Conservation (phyloP, 2,888 invertebrate species). For the Boloria euphrosyne region DNA sequence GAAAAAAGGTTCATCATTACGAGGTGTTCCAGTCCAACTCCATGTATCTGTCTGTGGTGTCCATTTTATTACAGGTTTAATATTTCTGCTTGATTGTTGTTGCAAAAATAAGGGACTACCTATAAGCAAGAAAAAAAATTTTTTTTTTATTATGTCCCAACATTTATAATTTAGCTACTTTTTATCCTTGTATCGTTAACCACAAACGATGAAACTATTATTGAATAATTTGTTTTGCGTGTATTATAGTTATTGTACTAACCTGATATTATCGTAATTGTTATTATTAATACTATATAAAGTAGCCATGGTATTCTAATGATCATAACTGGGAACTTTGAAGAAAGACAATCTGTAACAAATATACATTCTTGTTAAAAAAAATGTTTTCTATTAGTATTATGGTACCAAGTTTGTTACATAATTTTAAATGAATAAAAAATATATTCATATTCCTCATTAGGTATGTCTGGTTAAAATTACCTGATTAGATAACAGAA, state of each 20-base stretch:
- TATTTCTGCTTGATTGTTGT: constrained; percentile 58
- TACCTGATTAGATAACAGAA: too few relatives aligned
- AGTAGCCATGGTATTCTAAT: constrained; percentile 72
- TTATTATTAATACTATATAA: constrained; percentile 50
- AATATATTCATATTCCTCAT: too few relatives aligned
- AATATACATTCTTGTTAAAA: constrained; percentile 37
- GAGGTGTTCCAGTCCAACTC: constrained; percentile 69
- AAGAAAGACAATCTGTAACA: constrained; percentile 62
- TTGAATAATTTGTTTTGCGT: too few relatives aligned
- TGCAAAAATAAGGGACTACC: constrained; percentile 77
- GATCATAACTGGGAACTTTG: constrained; percentile 63
- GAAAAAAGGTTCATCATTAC: constrained; percentile 71
- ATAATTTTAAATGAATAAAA: too few relatives aligned
- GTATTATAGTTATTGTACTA: constrained; percentile 31
- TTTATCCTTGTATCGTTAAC: too few relatives aligned
- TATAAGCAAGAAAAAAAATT: constrained; percentile 43
- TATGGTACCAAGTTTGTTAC: too few relatives aligned
- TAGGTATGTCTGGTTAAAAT: too few relatives aligned
- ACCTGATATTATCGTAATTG: constrained; percentile 63
- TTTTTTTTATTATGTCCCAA: too few relatives aligned
- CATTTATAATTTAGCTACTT: too few relatives aligned
- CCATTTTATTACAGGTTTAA: constrained; percentile 75
- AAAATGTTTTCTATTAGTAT: neutral
- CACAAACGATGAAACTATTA: too few relatives aligned
- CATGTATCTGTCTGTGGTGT: constrained; percentile 74